Evolutionary conservation across 2,797 vertebrate genomes (phyloP), one percentile per base, ranked within the genome.

Genomic region (Ctenopoma kingsleyae): DNA sequence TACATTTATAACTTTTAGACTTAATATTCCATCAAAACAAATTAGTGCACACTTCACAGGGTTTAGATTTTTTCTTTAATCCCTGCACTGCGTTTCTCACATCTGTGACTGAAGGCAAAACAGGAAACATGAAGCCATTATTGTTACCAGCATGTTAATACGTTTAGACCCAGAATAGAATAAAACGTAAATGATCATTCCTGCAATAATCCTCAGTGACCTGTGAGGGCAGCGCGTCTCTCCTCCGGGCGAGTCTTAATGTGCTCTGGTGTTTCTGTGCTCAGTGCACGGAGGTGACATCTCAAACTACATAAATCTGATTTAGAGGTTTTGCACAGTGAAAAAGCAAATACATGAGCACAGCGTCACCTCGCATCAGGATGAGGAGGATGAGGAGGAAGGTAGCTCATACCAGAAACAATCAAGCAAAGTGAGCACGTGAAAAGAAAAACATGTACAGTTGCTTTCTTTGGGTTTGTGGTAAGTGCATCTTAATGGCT

Each of bases 221-320:
- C 89, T 82, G 60, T 77, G 69, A 85, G 81, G 82, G 69, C 61
- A 53, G 71, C 52, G 36, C 54, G 0, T 62, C 77, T 58, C 17
- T 56, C 79, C 80, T 25, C 59, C 0, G 76, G 85, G 83, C 75
- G 1, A 74, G 74, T 72, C 65, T 83, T 88, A 90, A 89, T 76
- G 86, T 53, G 82, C 80, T 78, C 58, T 82, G 83, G 80, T 81
- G 84, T 90, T 80, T 87, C 72, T 74, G 74, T 66, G 77, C 79
- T 76, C 41, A 54, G 35, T 85, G 80, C 76, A 76, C 58, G 66
- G 89, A 87, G 84, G 87, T 89, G 92, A 91, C 87, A 67, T 83
- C 83, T 77, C 77, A 75, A 78, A 80, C 80, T 73, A 83, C 81
- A 89, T 88, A 86, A 87, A 90, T 87, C 71, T 87, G 81, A 89